These are phyloP conservation scores for Lasioglossum morio DNA, from an alignment of 2,888 invertebrate genomes.

Conservation along the genomic window DNA sequence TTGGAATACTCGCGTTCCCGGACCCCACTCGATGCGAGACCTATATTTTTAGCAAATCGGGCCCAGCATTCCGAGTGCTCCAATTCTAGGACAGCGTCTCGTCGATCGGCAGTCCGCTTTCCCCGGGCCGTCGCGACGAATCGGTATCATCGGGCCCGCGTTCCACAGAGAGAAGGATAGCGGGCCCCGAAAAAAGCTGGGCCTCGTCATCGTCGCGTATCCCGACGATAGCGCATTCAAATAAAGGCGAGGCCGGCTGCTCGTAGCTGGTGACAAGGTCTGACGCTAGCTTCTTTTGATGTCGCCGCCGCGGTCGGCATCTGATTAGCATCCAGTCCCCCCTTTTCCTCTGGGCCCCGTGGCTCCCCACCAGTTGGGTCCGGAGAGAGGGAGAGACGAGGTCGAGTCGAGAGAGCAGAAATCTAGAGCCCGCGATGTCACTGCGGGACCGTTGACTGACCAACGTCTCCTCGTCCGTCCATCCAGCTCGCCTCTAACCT, in stretches of 20 bases:
- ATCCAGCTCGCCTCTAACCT: constrained; percentile 67
- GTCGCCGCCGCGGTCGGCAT: constrained; percentile 83
- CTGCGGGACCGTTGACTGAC: constrained; percentile 75
- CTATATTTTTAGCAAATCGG: not conserved
- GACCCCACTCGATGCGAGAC: not conserved
- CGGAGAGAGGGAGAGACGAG: not conserved
- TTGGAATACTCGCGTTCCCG: not conserved
- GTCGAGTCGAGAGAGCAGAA: constrained; percentile 52
- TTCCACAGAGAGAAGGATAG: constrained; percentile 31
- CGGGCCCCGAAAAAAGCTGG: constrained; percentile 53
- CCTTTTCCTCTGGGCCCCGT: constrained; percentile 47
- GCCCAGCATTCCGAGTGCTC: constrained; percentile 45
- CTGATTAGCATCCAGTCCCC: constrained; percentile 83
- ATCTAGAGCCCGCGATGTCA: constrained; percentile 75
- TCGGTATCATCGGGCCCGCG: constrained; percentile 37
- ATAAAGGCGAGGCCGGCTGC: constrained; percentile 77
- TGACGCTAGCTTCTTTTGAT: constrained; percentile 81
- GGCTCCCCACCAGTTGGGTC: constrained; percentile 37
- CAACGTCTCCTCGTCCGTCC: constrained; percentile 77
- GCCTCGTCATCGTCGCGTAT: constrained; percentile 71
- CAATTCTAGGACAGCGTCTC: constrained; percentile 31
- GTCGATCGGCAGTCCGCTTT: constrained; percentile 23
- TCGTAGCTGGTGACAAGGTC: constrained; percentile 78
- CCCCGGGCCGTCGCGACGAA: constrained; percentile 29
- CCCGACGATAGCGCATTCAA: constrained; percentile 78